These are phyloP conservation scores for Myopa testacea DNA, from an alignment of 2,888 invertebrate genomes.

Conservation along the genomic window DNA sequence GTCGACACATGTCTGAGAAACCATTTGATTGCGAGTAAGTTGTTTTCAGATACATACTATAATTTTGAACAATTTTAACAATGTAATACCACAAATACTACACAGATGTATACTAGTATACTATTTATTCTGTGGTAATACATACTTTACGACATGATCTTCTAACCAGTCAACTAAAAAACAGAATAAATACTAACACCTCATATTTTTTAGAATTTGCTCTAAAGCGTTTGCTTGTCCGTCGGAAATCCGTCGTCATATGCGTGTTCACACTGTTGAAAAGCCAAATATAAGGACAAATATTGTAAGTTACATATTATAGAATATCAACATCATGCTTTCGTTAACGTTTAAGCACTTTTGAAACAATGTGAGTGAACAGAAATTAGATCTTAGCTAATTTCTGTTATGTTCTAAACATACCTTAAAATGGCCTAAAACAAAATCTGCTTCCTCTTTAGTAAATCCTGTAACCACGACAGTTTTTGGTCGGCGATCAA, in stretches of 20 bases:
- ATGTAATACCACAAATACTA: too few relatives aligned
- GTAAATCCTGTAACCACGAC: constrained; percentile 90
- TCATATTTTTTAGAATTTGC: constrained; percentile 56
- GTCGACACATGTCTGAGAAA: constrained; percentile 65
- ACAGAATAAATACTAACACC: too few relatives aligned
- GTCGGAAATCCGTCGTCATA: constrained; percentile 65
- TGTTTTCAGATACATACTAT: background rate
- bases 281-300: constrained; percentile 55
- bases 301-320: too few relatives aligned
- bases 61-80: background rate
- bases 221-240: constrained; percentile 65
- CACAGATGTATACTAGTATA: too few relatives aligned
- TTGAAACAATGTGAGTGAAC: too few relatives aligned
- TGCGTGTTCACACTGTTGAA: constrained; percentile 67
- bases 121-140: too few relatives aligned
- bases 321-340: too few relatives aligned
- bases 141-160: background rate
- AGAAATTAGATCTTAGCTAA: too few relatives aligned
- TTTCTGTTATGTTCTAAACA: constrained; percentile 51
- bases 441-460: constrained; percentile 82
- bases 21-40: constrained; percentile 66
- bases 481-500: constrained; percentile 89
- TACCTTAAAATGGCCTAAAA: constrained; percentile 88
- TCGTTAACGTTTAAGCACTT: too few relatives aligned
- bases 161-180: too few relatives aligned